phyloP scores from a whole-genome alignment of 2,888 invertebrate species.

The Schrankia costaestrigalis region DNA sequence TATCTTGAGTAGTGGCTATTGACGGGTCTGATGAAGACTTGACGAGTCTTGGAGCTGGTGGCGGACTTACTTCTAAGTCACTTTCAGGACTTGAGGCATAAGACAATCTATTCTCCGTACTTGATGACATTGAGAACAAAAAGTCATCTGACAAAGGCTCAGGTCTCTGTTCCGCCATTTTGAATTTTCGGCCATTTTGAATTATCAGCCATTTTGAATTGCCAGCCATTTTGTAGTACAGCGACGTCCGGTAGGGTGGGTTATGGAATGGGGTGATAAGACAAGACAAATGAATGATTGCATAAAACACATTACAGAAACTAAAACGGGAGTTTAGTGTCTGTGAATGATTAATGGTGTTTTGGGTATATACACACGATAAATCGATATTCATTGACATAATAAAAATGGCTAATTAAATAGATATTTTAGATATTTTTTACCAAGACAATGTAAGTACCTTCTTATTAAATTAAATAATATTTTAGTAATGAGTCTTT shows the following conservation, averaged over 20 bases:
- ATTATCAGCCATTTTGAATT: constrained; percentile 43
- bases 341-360: constrained; percentile 68
- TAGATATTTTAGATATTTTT: no score
- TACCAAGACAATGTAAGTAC: no score
- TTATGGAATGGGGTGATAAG: constrained; percentile 79
- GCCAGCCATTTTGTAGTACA: constrained; percentile 44
- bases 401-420: no score
- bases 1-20: constrained; percentile 95
- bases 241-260: constrained; percentile 67
- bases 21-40: constrained; percentile 97
- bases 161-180: constrained; percentile 86
- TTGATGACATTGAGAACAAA: constrained; percentile 98
- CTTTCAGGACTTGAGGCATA: constrained; percentile 98
- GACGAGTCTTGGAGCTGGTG: constrained; percentile 88
- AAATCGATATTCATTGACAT: constrained; percentile 53
- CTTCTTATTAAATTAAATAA: no score
- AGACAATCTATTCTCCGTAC: constrained; percentile 89
- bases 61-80: constrained; percentile 89
- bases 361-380: constrained; percentile 50
- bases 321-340: constrained; percentile 65
- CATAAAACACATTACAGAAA: constrained; percentile 65
- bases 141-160: constrained; percentile 99
- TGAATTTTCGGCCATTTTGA: constrained; percentile 44
- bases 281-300: constrained; percentile 80
- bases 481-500: no score